These are phyloP conservation scores for Larimichthys polyactis DNA, from an alignment of 2,113 vertebrate species.

Conservation along the genomic window DNA sequence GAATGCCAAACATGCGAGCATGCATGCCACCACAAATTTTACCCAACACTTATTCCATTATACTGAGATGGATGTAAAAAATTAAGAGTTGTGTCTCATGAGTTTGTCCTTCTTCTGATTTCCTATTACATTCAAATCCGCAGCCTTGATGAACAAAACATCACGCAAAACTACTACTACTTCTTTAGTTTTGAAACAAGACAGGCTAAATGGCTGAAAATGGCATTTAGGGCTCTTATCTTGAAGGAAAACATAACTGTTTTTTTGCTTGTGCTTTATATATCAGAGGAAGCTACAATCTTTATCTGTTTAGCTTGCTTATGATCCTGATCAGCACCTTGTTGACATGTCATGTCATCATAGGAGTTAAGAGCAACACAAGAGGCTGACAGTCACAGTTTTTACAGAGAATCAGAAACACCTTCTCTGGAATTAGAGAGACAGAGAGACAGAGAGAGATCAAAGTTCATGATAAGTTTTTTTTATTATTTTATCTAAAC, in stretches of 20 bases:
- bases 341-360: background rate
- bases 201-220: background rate
- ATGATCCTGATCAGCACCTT: background rate
- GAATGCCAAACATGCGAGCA: slow-evolving; percentile 36
- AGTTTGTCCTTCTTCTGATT: background rate
- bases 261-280: background rate
- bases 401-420: background rate
- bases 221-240: background rate
- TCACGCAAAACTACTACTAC: background rate
- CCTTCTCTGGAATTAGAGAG: too few relatives aligned
- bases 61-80: background rate
- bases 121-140: background rate
- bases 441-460: too few relatives aligned
- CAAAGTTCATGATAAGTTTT: too few relatives aligned
- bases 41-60: background rate
- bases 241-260: background rate
- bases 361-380: background rate
- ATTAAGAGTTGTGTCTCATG: background rate
- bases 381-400: background rate
- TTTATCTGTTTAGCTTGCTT: background rate
- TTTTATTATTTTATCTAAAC: too few relatives aligned
- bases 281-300: background rate
- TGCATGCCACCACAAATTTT: background rate
- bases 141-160: background rate
- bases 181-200: background rate